Evolutionary conservation across 2,797 vertebrate genomes (phyloP).

Genomic region (Mionectes olivaceus): DNA sequence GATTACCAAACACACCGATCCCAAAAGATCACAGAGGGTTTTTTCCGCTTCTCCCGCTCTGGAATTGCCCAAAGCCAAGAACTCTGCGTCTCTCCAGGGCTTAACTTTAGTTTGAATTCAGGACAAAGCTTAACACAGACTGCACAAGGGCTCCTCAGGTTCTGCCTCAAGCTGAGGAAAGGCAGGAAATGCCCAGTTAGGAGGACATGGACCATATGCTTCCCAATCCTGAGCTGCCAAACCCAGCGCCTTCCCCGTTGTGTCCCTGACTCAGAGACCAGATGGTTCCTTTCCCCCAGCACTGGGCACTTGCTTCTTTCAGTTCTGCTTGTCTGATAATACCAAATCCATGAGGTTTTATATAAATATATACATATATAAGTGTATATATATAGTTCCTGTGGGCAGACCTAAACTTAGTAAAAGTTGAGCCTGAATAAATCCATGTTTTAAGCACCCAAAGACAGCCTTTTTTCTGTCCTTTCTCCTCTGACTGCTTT

Average conservation of each 20-base stretch:
- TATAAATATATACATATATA: not conserved
- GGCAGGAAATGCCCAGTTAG: not conserved
- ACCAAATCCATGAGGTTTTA: not conserved
- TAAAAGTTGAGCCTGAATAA: fast-evolving
- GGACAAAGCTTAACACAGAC: fast-evolving
- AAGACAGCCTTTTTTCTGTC: not conserved
- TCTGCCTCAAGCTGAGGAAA: not conserved
- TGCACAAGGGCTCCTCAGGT: not conserved
- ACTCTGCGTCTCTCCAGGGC: fast-evolving
- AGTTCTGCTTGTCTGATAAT: not conserved
- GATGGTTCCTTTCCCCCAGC: not conserved
- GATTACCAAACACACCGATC: fast-evolving
- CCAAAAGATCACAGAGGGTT: not conserved
- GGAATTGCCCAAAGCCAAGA: fast-evolving
- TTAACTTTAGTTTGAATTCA: not conserved
- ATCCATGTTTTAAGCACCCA: fast-evolving
- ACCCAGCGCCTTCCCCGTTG: not conserved
- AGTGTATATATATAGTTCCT: not conserved
- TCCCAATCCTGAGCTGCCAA: not conserved
- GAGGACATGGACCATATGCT: not conserved
- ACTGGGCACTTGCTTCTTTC: not conserved
- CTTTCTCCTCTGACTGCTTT: not conserved
- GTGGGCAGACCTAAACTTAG: fast-evolving
- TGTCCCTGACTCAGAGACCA: not conserved
- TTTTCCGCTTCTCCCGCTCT: too few species aligned